A percentile compares a stretch with the other conserved stretches of the same genome.
These are phyloP conservation scores for Lithophane semibrunnea DNA, from an alignment of 2,888 invertebrate species.

Conservation along the genomic window DNA sequence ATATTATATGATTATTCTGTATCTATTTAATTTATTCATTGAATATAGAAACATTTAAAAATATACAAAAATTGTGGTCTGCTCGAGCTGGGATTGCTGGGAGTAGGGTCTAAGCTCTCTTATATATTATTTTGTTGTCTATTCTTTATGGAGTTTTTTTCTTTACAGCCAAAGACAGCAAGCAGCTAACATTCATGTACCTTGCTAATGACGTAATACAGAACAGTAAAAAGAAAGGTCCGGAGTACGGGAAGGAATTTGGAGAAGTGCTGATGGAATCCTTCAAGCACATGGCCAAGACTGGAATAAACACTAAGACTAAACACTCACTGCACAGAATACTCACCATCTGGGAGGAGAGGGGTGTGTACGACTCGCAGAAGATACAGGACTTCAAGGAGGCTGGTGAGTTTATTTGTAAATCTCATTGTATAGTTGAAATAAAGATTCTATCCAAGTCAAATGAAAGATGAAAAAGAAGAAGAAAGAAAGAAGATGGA, in stretches of 20 bases:
- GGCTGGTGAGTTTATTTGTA: slow-evolving; percentile 81
- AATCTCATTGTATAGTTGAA: no score
- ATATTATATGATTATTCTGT: no score
- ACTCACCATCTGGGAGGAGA: slow-evolving; percentile 97
- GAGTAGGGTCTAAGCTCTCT: no score
- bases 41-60: no score
- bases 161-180: slow-evolving; percentile 93
- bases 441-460: no score
- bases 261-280: slow-evolving; percentile 94
- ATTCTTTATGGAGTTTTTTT: slow-evolving; percentile 23
- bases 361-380: slow-evolving; percentile 96
- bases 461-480: no score
- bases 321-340: slow-evolving; percentile 95
- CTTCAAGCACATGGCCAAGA: slow-evolving; percentile 95
- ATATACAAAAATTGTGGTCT: no score
- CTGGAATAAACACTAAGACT: slow-evolving; percentile 94
- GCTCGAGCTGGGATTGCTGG: no score
- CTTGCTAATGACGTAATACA: slow-evolving; percentile 99
- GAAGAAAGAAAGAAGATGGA: no score
- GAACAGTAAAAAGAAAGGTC: slow-evolving; percentile 99
- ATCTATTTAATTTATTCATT: no score
- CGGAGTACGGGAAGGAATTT: slow-evolving; percentile 98
- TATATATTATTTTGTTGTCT: neutral
- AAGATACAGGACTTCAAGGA: slow-evolving; percentile 95
- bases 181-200: slow-evolving; percentile 98